A percentile compares a stretch with the other conserved stretches of the same genome.
phyloP scores from a whole-genome alignment of 2,797 vertebrate species.

The Argentina silus region DNA sequence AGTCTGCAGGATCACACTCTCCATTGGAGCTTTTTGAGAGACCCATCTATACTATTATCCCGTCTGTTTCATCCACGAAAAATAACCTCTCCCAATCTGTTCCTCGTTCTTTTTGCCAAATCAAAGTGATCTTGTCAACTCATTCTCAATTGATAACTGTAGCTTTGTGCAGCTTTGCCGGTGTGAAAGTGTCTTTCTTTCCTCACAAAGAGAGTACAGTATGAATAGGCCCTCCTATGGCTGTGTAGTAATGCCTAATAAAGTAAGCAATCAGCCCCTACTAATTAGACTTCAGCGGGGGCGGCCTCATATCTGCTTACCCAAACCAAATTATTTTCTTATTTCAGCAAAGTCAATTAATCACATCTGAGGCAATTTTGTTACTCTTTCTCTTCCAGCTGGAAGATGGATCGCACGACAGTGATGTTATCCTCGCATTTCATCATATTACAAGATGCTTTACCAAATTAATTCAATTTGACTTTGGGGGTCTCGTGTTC shows the following conservation, averaged over 20 bases:
- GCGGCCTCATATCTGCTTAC: slow-evolving; percentile 53
- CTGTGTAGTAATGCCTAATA: slow-evolving; percentile 34
- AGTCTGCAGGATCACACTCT: slow-evolving; percentile 43
- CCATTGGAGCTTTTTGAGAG: slow-evolving; percentile 17
- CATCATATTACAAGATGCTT: slow-evolving; percentile 42
- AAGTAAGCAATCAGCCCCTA: slow-evolving; percentile 57
- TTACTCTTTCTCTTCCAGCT: slow-evolving; percentile 31
- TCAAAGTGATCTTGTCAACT: slow-evolving; percentile 40
- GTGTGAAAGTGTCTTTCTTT: slow-evolving; percentile 8
- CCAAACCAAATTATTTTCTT: slow-evolving; percentile 62
- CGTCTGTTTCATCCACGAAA: slow-evolving; percentile 32
- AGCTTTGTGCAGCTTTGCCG: slow-evolving; percentile 29
- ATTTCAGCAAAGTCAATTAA: slow-evolving; percentile 58
- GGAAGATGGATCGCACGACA: slow-evolving; percentile 43
- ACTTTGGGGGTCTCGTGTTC: slow-evolving; percentile 16
- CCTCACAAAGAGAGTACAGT: not conserved
- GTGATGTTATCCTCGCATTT: slow-evolving; percentile 45
- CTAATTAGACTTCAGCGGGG: slow-evolving; percentile 59
- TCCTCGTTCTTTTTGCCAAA: slow-evolving; percentile 36
- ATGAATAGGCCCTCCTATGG: not conserved
- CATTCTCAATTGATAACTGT: slow-evolving; percentile 24
- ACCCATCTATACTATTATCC: slow-evolving; percentile 35
- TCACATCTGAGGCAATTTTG: slow-evolving; percentile 51
- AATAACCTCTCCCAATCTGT: slow-evolving; percentile 8
- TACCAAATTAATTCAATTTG: slow-evolving; percentile 45